These are phyloP conservation scores for Irena cyanogastra DNA, from an alignment of 2,113 vertebrate species.

Conservation along the genomic window DNA sequence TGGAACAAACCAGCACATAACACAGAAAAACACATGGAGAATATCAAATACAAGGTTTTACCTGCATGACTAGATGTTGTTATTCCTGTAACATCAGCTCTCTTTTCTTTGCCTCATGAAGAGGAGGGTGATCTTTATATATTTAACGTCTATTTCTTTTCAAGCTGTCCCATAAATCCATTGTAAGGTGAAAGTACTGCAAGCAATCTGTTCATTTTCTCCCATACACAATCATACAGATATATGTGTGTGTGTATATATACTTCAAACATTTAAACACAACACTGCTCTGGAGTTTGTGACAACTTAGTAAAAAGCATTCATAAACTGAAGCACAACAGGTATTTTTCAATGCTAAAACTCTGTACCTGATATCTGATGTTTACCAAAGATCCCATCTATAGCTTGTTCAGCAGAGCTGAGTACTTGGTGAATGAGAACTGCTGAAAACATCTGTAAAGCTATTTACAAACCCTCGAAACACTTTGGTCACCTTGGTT, in stretches of 20 bases:
- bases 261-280: not conserved
- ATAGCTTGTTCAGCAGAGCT: not conserved
- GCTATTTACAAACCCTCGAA: not conserved
- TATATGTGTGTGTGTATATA: accelerated
- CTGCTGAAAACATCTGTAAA: not conserved
- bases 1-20: not conserved
- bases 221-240: not conserved
- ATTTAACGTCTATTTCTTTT: not conserved
- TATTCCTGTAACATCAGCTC: not conserved
- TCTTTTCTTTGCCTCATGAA: not conserved
- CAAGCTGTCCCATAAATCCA: not conserved
- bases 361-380: not conserved
- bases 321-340: not conserved
- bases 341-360: not conserved
- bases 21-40: not conserved
- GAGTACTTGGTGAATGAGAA: not conserved
- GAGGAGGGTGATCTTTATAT: not conserved
- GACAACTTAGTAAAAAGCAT: not conserved
- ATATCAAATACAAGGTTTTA: not conserved
- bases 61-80: not conserved
- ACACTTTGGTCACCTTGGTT: not conserved
- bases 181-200: not conserved
- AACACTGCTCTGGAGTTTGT: not conserved
- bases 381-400: not conserved
- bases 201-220: not conserved